Percentiles rank a stretch among this genome's conserved stretches.
These are phyloP conservation scores for Drosophila setifemur DNA, from an alignment of 1,140 invertebrate species.

Conservation along the genomic window DNA sequence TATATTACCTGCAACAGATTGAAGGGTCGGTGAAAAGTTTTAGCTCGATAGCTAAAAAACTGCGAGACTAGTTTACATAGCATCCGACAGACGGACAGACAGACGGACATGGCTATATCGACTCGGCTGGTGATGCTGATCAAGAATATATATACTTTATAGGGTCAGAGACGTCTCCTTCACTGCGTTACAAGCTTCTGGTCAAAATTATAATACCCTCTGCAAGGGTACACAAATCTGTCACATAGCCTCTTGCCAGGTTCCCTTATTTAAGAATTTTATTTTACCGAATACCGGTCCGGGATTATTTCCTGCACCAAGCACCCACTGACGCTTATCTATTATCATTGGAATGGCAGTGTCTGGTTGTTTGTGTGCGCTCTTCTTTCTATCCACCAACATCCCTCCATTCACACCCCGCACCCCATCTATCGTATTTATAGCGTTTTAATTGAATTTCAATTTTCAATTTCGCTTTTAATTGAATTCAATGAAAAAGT, in stretches of 20 bases:
- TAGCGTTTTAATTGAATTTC: slow-evolving; percentile 80
- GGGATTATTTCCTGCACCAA: slow-evolving; percentile 1
- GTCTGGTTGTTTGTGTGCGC: not conserved
- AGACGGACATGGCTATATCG: no score
- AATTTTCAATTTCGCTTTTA: slow-evolving; percentile 80
- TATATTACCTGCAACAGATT: no score
- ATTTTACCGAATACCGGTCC: not conserved
- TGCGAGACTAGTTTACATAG: no score
- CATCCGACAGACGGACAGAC: no score
- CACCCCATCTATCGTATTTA: slow-evolving; percentile 55
- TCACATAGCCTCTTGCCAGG: slow-evolving; percentile 7
- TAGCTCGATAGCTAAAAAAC: no score
- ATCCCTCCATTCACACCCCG: slow-evolving; percentile 5
- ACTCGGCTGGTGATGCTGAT: no score
- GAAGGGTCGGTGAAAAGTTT: no score
- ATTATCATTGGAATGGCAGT: slow-evolving; percentile 51
- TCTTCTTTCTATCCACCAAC: slow-evolving; percentile 37
- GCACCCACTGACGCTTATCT: slow-evolving; percentile 52
- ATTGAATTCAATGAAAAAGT: slow-evolving; percentile 81
- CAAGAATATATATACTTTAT: no score
- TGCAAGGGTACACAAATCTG: no score
- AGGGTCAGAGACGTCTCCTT: no score
- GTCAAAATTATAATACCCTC: no score
- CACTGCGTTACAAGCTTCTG: no score
- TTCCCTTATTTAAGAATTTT: not conserved